Evolutionary conservation across 2,797 vertebrate genomes (phyloP).

Genomic region (Danio tinwini): DNA sequence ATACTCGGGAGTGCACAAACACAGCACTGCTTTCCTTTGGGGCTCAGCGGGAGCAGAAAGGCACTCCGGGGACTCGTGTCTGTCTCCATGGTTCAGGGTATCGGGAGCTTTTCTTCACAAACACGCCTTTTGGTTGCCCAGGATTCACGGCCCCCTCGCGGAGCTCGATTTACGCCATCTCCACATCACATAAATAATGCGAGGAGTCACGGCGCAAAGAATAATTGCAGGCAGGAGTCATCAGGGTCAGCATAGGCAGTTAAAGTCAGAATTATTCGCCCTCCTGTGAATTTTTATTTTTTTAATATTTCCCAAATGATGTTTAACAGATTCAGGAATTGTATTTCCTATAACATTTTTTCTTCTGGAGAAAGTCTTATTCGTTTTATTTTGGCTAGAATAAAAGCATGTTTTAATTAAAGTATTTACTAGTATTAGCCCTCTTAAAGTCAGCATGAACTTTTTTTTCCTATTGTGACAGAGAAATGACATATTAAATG

Average conservation of each 20-base stretch:
- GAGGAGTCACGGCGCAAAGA: conserved; percentile 56
- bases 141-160: conserved; percentile 55
- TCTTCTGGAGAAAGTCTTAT: too few relatives aligned
- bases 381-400: too few relatives aligned
- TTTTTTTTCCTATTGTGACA: too few relatives aligned
- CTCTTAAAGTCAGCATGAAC: too few relatives aligned
- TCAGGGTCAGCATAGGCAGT: conserved; percentile 53
- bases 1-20: conserved; percentile 44
- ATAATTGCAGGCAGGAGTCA: conserved; percentile 51
- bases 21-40: conserved; percentile 28
- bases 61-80: conserved; percentile 49
- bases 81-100: conserved; percentile 55
- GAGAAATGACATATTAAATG: too few relatives aligned
- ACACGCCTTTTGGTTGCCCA: conserved; percentile 44
- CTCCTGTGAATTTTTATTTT: too few relatives aligned
- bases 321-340: too few relatives aligned
- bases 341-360: too few relatives aligned
- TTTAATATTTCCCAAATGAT: too few relatives aligned
- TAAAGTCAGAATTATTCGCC: too few relatives aligned
- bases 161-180: conserved; percentile 54
- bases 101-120: conserved; percentile 50
- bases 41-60: conserved; percentile 45
- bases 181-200: conserved; percentile 60
- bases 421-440: too few relatives aligned
- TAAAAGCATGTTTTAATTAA: too few relatives aligned